Evolutionary conservation across 2,888 invertebrate species (phyloP), one percentile per base, ranked within the genome.

Genomic region (Iselma pallidipennis): DNA sequence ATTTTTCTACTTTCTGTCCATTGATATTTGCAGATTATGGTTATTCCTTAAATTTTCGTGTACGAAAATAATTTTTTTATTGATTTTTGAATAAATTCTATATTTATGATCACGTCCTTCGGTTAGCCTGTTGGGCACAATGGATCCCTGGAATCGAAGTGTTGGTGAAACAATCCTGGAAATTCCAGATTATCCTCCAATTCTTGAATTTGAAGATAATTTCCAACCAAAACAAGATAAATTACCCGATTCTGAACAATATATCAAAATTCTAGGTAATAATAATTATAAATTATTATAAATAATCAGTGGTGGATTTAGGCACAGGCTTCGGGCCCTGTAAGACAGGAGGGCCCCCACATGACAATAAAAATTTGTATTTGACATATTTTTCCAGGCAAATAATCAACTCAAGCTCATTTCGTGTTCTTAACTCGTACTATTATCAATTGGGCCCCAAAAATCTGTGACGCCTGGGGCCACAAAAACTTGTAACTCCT

Each of bases 181-280:
- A 16, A 10, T 2, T 42, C 4, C 42, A 4, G 2, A 42, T 7
- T 19, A 10, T 10, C 6, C 10, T 2, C 23, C 53, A 3, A 12
- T 12, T 3, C 37, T 59, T 50, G 73, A 76, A 71, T 79, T 80
- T 65, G 80, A 80, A 71, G 78, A 80, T 66, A 76, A 79, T 70
- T 80, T 80, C 51, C 71, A 74, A 14, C 49, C 63, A 42, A 25
- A 64, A 10, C 48, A 61, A 16, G 63, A 73, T 33, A 75, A 69
- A 48, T 60, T 80, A 49, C 80, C 79, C 4, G 79, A 80, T 64
- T 78, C 78, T 14, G 74, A 74, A 54, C 66, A 78, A 59, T 79
- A 80, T 55, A 66, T 79, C 19, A 76, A 76, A 2, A 61, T 68
- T 14, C 63, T 80, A 66, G 80, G 79, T 78, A 69, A 73, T 59